Percentiles rank a stretch among this genome's conserved stretches.
Evolutionary conservation across 2,113 vertebrate species (phyloP).

Genomic region (Chamaea fasciata): DNA sequence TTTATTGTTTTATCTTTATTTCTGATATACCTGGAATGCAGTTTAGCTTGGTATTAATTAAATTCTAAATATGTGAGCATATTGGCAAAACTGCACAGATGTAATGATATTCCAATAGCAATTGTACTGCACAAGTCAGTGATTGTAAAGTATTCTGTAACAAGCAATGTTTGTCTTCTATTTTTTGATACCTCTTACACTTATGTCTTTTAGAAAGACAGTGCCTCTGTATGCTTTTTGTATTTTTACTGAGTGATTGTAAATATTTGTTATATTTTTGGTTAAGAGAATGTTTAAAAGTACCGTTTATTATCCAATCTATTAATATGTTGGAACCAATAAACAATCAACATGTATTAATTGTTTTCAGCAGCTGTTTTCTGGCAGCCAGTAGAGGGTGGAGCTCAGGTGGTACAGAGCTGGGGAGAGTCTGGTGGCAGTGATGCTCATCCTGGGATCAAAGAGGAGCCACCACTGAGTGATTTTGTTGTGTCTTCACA

Average conservation of each 20-base stretch:
- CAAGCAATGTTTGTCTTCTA: conserved; percentile 85
- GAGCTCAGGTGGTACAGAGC: background rate
- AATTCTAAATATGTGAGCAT: conserved; percentile 70
- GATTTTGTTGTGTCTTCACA: background rate
- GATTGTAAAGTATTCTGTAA: conserved; percentile 83
- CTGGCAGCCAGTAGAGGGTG: background rate
- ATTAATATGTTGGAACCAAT: conserved; percentile 79
- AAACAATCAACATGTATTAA: conserved; percentile 65
- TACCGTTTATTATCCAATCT: conserved; percentile 85
- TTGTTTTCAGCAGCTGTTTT: background rate
- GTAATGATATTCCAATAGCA: conserved; percentile 78
- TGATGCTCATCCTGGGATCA: accelerated
- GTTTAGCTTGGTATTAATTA: conserved; percentile 77
- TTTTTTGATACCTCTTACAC: conserved; percentile 88
- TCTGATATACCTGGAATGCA: conserved; percentile 77
- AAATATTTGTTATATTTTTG: conserved; percentile 99
- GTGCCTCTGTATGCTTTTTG: conserved; percentile 91
- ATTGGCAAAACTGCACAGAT: conserved; percentile 85
- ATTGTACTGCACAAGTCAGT: conserved; percentile 85
- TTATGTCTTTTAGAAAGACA: conserved; percentile 99
- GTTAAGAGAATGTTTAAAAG: conserved; percentile 93
- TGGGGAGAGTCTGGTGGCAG: background rate
- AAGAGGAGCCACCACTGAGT: accelerated
- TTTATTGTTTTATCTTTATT: conserved; percentile 64
- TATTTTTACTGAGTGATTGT: conserved; percentile 94